Evolutionary conservation across 2,113 vertebrate genomes (phyloP), one percentile per base, ranked within the genome.

Genomic region (Callorhinus ursinus): DNA sequence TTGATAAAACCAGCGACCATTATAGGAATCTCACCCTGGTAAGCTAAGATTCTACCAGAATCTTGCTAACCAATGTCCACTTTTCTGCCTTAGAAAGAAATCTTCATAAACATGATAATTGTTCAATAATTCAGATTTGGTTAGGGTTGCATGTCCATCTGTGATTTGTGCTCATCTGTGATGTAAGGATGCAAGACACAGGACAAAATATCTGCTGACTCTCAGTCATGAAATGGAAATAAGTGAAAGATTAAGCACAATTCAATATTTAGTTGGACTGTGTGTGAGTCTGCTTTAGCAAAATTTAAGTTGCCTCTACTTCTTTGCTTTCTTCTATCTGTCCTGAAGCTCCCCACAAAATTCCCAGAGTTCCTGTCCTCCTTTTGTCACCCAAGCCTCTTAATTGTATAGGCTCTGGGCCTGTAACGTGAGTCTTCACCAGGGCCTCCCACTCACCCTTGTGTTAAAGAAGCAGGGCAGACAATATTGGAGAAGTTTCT

Each of bases 221-320:
- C 10, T 0, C 9, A 55, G 24, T 42, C 53, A 4, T 14, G 18
- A 14, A 28, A 11, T 9, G 22, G 5, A 36, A 11, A 42, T 0
- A 4, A 39, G 28, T 19, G 5, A n/a, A 42, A 61, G 13, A 22
- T 4, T 28, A 31, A 74, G 63, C 55, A 14, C 28, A 22, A n/a
- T 16, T 11, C 61, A 26, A 5, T 3, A 14, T 18, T 18, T 53
- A 18, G 33, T 28, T 24, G 33, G 15, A 24, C 5, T 46, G 22
- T 3, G 2, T 28, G 46, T 6, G 2, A 21, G 6, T 4, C 10
- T 6, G 21, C 67, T 39, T 82, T 51, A 36, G 42, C 11, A 16
- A 55, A 5, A 14, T 33, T n/a, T 22, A 24, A 61, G 36, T 42
- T 71, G 0, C 42, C 36, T 19, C 28, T 5, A 10, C 19, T 7